Evolutionary conservation across 2,113 vertebrate species (phyloP), one percentile per base, ranked within the genome.

Genomic region (Cricetomys ansorgei): DNA sequence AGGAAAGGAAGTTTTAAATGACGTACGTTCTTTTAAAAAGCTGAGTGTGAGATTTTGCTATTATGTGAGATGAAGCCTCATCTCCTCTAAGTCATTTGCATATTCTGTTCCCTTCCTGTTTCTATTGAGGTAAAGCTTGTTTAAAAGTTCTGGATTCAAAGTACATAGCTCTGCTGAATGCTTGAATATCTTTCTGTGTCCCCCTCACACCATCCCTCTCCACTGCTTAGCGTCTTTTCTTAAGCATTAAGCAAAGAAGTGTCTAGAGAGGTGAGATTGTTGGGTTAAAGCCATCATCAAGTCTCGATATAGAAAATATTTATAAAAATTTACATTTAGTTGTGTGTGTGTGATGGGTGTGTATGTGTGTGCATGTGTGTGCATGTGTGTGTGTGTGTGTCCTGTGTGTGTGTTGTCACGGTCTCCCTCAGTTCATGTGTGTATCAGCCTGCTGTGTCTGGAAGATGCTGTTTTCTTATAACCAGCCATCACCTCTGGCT

Each of bases 1-100:
- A 88, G 64, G 55, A 90, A 94, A 96, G 5, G 62, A 59, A 93
- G 15, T 85, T 95, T 92, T 92, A 93, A 95, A 48, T 75, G 43
- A 57, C n/a, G 80, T 83, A 15, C 76, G 27, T 50, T 88, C 80
- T 93, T 83, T 48, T 2, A n/a, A 76, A 57, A 69, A 92, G 57
- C 83, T 59, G 72, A 95, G 7, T 34, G 84, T 93, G 70, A 91
- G 7, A 50, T 83, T 96, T 83, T 90, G 45, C 67, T 86, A 1
- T 94, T 65, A 65, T 91, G 43, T 94, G 91, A 62, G 50, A 90
- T 92, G 62, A 76, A 84, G 31, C 15, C 45, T 84, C 87, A 72
- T 95, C 70, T 80, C 9, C 76, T 53, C 40, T 27, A 50, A 40
- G n/a, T 83, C 53, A 89, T 79, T 40, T 87, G 17, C 45, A 23